These are phyloP conservation scores for Neocrepidodera transversa DNA, from an alignment of 2,888 invertebrate species.

Conservation along the genomic window DNA sequence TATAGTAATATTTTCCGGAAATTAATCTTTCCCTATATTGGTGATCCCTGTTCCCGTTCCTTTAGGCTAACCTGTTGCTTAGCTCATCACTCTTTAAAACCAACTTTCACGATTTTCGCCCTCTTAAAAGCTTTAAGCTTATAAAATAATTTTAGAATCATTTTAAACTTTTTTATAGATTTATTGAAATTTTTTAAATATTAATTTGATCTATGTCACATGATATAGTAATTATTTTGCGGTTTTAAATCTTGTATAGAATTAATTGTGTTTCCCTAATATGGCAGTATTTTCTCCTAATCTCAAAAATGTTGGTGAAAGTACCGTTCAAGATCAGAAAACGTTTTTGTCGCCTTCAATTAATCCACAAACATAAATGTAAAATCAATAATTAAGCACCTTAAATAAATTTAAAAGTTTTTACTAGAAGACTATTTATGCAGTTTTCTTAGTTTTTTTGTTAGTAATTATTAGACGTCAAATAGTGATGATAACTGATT, in stretches of 20 bases:
- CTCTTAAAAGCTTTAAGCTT: constrained; percentile 1
- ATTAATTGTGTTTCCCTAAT: constrained; percentile 1
- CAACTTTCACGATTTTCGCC: constrained; percentile 24
- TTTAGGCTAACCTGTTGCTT: constrained; percentile 52
- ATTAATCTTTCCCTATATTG: constrained; percentile 52
- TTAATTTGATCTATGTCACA: too few species aligned
- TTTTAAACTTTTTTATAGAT: constrained; percentile 1
- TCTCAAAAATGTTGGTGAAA: background rate
- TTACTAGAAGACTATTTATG: too few species aligned
- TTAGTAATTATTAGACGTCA: too few species aligned
- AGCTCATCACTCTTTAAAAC: constrained; percentile 53
- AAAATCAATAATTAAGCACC: too few species aligned
- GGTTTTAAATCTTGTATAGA: background rate
- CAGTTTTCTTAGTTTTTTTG: too few species aligned
- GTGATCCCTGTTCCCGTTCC: constrained; percentile 46
- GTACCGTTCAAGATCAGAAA: background rate
- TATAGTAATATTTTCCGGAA: constrained; percentile 43
- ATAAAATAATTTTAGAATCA: constrained; percentile 5
- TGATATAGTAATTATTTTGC: background rate
- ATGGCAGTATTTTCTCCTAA: constrained; percentile 6
- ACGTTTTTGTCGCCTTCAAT: background rate
- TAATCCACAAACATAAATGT: background rate
- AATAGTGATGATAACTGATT: too few species aligned
- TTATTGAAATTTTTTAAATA: too few species aligned
- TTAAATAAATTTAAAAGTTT: too few species aligned